These are phyloP conservation scores for Petromus typicus DNA, from an alignment of 2,113 vertebrate species.

Conservation along the genomic window DNA sequence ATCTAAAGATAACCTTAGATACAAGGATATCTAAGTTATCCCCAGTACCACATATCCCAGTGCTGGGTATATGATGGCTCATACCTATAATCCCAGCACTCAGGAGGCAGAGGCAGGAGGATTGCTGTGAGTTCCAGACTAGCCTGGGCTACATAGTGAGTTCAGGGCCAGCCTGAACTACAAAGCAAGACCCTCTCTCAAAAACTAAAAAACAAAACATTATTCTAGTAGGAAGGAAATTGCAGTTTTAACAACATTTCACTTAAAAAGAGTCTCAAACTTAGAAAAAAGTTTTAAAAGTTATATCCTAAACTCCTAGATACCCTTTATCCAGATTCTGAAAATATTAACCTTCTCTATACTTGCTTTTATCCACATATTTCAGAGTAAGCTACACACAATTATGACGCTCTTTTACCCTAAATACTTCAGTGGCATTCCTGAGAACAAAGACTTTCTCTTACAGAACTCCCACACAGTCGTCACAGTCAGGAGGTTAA, in stretches of 20 bases:
- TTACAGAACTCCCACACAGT: background rate
- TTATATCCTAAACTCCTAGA: background rate
- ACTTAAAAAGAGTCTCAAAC: constrained; percentile 42
- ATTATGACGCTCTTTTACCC: background rate
- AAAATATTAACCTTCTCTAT: background rate
- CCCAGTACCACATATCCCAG: no score
- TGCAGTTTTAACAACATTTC: background rate
- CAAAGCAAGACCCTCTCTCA: no score
- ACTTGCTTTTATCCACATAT: background rate
- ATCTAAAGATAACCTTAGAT: no score
- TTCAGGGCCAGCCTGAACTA: no score
- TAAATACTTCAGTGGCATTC: background rate
- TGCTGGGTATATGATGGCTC: no score
- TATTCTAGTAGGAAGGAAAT: background rate
- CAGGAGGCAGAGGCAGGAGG: no score
- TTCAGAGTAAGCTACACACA: background rate
- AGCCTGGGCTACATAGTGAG: no score
- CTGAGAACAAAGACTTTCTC: constrained; percentile 10
- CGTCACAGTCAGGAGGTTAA: background rate
- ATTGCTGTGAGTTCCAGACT: no score
- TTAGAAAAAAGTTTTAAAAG: constrained; percentile 42
- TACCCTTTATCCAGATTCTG: background rate
- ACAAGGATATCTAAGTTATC: no score
- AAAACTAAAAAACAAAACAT: no score
- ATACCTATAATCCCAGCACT: no score